Evolutionary conservation across 2,797 vertebrate species (phyloP).

Genomic region (Diplodus puntazzo): DNA sequence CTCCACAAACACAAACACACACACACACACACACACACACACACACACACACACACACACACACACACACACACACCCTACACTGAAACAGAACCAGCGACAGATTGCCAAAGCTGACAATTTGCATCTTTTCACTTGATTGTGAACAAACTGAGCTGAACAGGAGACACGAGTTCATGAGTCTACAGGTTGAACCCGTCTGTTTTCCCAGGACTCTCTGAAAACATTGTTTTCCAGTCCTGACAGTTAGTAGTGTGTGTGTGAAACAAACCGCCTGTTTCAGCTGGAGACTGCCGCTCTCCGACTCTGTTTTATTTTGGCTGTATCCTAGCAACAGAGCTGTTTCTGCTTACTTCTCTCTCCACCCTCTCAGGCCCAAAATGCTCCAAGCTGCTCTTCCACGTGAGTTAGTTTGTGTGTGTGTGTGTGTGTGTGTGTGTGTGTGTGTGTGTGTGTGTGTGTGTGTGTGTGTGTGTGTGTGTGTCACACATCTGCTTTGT

Average conservation of each 20-base stretch:
- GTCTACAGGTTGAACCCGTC: conserved; percentile 36
- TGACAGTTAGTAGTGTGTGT: conserved; percentile 59
- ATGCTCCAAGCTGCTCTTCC: conserved; percentile 91
- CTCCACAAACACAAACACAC: conserved; percentile 18
- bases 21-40: conserved; percentile 27
- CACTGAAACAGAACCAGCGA: conserved; percentile 20
- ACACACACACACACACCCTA: conserved; percentile 6
- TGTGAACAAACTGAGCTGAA: conserved; percentile 36
- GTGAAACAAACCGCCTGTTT: conserved; percentile 84
- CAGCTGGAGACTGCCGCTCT: conserved; percentile 78
- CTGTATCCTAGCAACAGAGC: conserved; percentile 89
- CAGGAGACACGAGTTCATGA: conserved; percentile 9
- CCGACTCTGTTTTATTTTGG: conserved; percentile 93
- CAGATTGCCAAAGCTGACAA: conserved; percentile 15
- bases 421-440: conserved; percentile 56
- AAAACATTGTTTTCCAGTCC: conserved; percentile 81
- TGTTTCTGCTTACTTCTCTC: conserved; percentile 94
- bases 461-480: conserved; percentile 59
- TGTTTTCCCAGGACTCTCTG: conserved; percentile 65
- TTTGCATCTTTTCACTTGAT: conserved; percentile 21
- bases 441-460: conserved; percentile 55
- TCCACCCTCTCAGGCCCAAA: conserved; percentile 90
- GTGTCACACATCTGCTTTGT: conserved; percentile 93
- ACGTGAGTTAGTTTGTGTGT: conserved; percentile 68
- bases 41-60: conserved; percentile 28